Evolutionary conservation across 1,140 invertebrate genomes (phyloP).

Genomic region (Bombus confusus): DNA sequence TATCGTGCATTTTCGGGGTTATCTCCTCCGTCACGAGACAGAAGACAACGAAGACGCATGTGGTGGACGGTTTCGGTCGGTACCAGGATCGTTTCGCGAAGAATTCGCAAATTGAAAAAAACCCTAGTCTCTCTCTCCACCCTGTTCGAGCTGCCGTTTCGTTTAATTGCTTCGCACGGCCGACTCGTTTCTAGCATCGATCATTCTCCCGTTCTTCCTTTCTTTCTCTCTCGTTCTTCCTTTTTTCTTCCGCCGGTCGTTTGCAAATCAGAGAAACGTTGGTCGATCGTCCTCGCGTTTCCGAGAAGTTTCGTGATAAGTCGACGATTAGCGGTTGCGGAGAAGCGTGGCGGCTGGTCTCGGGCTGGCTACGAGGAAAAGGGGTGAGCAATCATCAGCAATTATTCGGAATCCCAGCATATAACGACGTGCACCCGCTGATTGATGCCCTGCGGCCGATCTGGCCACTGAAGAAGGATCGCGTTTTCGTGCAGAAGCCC

Average conservation of each 20-base stretch:
- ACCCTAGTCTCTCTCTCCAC: background rate
- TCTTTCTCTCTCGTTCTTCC: no score
- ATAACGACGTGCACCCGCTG: slow-evolving; percentile 72
- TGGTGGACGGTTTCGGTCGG: background rate
- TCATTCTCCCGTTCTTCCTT: background rate
- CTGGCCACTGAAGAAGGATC: slow-evolving; percentile 14
- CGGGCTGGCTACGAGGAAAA: background rate
- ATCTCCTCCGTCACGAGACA: background rate
- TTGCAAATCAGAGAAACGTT: slow-evolving; percentile 36
- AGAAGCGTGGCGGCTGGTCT: slow-evolving; percentile 1
- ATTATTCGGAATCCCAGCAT: slow-evolving; percentile 73
- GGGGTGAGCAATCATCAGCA: slow-evolving; percentile 74
- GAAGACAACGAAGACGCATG: background rate
- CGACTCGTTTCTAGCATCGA: background rate
- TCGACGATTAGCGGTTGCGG: slow-evolving; percentile 49
- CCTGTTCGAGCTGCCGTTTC: background rate
- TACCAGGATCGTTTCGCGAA: slow-evolving; percentile 11
- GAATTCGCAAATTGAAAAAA: slow-evolving; percentile 37
- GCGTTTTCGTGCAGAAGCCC: slow-evolving; percentile 69
- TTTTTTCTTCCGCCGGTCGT: background rate
- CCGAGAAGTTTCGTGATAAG: slow-evolving; percentile 66
- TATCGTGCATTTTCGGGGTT: slow-evolving; percentile 8
- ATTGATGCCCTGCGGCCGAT: slow-evolving; percentile 67
- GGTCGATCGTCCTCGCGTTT: slow-evolving; percentile 30
- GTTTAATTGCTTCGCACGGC: slow-evolving; percentile 1